These are phyloP conservation scores for Alcedo atthis DNA, from an alignment of 2,797 vertebrate genomes.

Conservation along the genomic window DNA sequence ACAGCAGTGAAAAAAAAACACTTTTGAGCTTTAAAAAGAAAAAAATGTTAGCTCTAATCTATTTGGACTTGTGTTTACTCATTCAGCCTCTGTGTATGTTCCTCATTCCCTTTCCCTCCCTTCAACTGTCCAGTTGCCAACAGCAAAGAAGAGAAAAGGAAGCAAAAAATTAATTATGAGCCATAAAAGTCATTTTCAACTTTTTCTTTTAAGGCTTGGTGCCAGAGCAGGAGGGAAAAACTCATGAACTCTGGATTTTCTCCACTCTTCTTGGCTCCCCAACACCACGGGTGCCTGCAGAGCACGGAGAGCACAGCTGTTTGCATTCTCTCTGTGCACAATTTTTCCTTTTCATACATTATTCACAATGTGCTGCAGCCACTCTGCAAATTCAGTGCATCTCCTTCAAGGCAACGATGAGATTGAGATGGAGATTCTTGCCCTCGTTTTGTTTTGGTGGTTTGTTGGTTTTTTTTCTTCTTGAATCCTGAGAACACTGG, in stretches of 20 bases:
- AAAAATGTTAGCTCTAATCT: background rate
- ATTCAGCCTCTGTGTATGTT: background rate
- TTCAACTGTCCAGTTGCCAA: background rate
- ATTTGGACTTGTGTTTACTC: constrained; percentile 21
- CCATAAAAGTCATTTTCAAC: constrained; percentile 4
- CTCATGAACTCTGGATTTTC: background rate
- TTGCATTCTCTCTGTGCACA: constrained; percentile 37
- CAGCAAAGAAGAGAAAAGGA: constrained; percentile 4
- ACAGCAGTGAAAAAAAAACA: background rate
- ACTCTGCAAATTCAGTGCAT: constrained; percentile 53
- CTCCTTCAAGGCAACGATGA: constrained; percentile 66
- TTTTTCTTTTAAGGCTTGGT: constrained; percentile 12
- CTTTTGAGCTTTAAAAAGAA: background rate
- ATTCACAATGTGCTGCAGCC: constrained; percentile 61
- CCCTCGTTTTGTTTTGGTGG: background rate
- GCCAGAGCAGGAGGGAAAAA: background rate
- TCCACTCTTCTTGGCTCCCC: background rate
- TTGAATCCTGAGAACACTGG: constrained; percentile 49
- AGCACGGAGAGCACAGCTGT: constrained; percentile 21
- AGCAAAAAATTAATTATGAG: constrained; percentile 28
- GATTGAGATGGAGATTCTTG: constrained; percentile 74
- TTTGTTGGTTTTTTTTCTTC: background rate
- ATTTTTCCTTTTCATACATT: constrained; percentile 56
- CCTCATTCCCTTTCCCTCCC: background rate
- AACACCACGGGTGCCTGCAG: background rate